These are phyloP conservation scores for Stenolophus ochropezus DNA, from an alignment of 2,888 invertebrate genomes.

Conservation along the genomic window DNA sequence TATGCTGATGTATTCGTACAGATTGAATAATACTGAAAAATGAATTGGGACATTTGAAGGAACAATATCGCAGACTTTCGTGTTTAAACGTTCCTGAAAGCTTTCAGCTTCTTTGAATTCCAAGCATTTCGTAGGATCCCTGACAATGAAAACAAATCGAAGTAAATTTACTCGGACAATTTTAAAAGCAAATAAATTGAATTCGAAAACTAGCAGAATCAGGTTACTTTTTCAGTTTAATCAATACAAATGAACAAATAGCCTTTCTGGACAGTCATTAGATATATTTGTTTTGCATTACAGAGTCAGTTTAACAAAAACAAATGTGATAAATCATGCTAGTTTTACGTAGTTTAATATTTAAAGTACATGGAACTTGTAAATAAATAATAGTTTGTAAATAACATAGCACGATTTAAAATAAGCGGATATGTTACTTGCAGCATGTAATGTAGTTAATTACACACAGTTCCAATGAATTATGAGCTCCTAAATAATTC, in stretches of 20 bases:
- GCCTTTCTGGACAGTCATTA: slow-evolving; percentile 2
- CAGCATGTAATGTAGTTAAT: background rate
- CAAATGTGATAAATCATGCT: slow-evolving; percentile 6
- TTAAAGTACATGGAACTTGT: background rate
- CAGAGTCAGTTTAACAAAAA: background rate
- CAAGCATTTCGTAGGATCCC: background rate
- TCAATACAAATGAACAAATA: slow-evolving; percentile 27
- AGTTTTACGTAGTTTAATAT: slow-evolving; percentile 10
- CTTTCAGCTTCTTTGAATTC: slow-evolving; percentile 1
- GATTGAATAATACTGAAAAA: background rate
- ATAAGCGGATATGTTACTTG: background rate
- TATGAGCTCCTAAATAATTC: background rate
- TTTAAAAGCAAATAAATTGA: slow-evolving; percentile 25
- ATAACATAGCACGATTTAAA: background rate
- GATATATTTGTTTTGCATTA: slow-evolving; percentile 6
- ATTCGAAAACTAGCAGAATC: slow-evolving; percentile 5
- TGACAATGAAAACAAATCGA: slow-evolving; percentile 13
- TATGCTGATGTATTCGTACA: too few relatives aligned
- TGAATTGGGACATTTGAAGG: background rate
- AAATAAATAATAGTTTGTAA: background rate
- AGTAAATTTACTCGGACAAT: slow-evolving; percentile 25
- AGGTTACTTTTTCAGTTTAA: slow-evolving; percentile 21
- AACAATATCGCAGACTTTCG: background rate
- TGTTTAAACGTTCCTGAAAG: background rate
- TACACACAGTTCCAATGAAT: background rate